These are phyloP conservation scores for Hirtodrosophila confusa DNA, from an alignment of 2,888 invertebrate species.

Conservation along the genomic window DNA sequence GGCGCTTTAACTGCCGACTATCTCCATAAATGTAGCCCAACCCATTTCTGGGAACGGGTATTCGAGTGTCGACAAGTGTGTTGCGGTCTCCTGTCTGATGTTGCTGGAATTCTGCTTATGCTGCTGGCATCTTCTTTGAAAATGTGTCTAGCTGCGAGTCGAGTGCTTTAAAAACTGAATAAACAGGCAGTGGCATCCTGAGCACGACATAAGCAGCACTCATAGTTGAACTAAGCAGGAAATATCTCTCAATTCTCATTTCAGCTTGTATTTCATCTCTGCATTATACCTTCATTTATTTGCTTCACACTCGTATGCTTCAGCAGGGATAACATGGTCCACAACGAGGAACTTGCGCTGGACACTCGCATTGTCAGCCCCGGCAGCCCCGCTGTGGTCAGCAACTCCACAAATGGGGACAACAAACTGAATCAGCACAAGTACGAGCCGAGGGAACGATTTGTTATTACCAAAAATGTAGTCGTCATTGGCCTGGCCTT, in stretches of 20 bases:
- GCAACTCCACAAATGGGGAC: conserved; percentile 23
- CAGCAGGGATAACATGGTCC: conserved; percentile 37
- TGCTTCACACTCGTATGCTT: no score
- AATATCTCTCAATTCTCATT: neutral
- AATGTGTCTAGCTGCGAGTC: conserved; percentile 13
- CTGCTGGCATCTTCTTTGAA: conserved; percentile 11
- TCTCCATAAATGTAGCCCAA: neutral
- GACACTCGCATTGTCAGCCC: conserved; percentile 22
- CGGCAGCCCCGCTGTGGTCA: conserved; percentile 18
- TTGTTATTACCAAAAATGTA: conserved; percentile 93
- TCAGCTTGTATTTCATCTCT: no score
- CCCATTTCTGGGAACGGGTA: neutral
- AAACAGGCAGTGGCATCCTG: conserved; percentile 6
- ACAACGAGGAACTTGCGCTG: conserved; percentile 62
- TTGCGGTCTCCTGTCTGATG: conserved; percentile 11
- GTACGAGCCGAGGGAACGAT: conserved; percentile 87
- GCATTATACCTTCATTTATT: no score
- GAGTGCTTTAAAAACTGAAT: conserved; percentile 13
- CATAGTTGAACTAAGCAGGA: conserved; percentile 9
- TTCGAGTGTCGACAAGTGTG: conserved; percentile 7
- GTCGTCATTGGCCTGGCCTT: conserved; percentile 94
- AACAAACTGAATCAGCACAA: conserved; percentile 47
- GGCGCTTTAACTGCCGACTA: neutral
- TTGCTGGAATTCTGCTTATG: conserved; percentile 5
- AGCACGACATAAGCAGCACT: conserved; percentile 7